Conservation (phyloP, 2,113 vertebrate species). For the Nibea albiflora region DNA sequence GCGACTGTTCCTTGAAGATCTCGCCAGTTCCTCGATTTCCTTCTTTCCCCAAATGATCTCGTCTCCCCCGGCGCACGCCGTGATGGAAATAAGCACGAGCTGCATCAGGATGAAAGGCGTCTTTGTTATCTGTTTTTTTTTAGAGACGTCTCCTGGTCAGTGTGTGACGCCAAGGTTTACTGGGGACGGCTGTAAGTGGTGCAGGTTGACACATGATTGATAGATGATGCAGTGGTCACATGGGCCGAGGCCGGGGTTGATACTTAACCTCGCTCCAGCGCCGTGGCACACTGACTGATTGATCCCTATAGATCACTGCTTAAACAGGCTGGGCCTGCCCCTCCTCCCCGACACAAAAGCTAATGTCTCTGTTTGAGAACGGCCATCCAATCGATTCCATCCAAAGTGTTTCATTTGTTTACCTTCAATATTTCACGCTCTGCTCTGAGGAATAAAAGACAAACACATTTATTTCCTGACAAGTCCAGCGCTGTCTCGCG, state of each 20-base stretch:
- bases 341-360: conserved; percentile 45
- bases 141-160: neutral
- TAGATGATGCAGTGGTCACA: conserved; percentile 25
- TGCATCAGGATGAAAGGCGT: neutral
- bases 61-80: conserved; percentile 32
- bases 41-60: conserved; percentile 47
- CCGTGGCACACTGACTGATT: conserved; percentile 55
- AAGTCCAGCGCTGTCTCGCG: neutral
- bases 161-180: neutral
- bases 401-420: conserved; percentile 63
- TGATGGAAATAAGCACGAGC: conserved; percentile 45
- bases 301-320: conserved; percentile 43
- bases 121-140: neutral
- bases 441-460: conserved; percentile 24
- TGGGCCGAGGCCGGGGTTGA: neutral
- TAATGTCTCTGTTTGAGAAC: conserved; percentile 53
- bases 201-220: conserved; percentile 45
- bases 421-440: conserved; percentile 32
- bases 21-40: conserved; percentile 34
- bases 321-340: conserved; percentile 24
- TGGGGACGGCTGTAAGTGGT: neutral
- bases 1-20: conserved; percentile 22
- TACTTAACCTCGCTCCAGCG: conserved; percentile 25
- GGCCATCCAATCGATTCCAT: conserved; percentile 57
- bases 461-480: conserved; percentile 43